A percentile compares a stretch with the other conserved stretches of the same genome.
These are phyloP conservation scores for Seriola rivoliana DNA, from an alignment of 2,113 vertebrate species.

Conservation along the genomic window DNA sequence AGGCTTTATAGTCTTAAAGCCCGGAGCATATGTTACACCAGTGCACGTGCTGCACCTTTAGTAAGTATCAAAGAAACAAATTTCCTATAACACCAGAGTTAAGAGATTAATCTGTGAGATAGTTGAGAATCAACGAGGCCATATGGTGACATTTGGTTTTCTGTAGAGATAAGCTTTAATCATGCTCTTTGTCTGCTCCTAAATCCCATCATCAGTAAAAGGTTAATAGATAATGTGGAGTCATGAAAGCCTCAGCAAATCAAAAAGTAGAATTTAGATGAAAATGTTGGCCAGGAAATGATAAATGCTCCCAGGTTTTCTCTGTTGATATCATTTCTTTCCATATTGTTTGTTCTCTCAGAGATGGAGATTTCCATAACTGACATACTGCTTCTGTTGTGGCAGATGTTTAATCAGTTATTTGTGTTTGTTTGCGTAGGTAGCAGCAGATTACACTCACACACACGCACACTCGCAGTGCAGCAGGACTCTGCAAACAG, in stretches of 20 bases:
- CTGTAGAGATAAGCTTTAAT: neutral
- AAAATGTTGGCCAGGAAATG: neutral
- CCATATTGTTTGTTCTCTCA: conserved; percentile 10
- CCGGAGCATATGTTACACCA: neutral
- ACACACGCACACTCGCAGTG: conserved; percentile 9
- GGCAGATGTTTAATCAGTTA: conserved; percentile 57
- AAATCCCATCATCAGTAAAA: neutral
- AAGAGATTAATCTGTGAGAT: neutral
- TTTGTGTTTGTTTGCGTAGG: conserved; percentile 48
- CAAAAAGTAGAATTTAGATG: neutral
- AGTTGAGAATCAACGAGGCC: neutral
- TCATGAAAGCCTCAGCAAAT: neutral
- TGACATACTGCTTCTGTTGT: neutral
- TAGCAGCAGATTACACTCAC: conserved; percentile 27
- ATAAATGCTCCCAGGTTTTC: neutral
- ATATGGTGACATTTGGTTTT: neutral
- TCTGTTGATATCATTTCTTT: neutral
- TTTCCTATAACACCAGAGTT: neutral
- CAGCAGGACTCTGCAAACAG: conserved; percentile 18
- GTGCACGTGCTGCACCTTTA: neutral
- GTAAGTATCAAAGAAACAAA: neutral
- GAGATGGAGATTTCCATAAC: neutral
- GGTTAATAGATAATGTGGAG: neutral
- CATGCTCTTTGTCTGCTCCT: neutral
- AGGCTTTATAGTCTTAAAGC: neutral